Base-by-base conservation (phyloP, 1,140 invertebrate genomes). In the Agraylea sexmaculata region DNA sequence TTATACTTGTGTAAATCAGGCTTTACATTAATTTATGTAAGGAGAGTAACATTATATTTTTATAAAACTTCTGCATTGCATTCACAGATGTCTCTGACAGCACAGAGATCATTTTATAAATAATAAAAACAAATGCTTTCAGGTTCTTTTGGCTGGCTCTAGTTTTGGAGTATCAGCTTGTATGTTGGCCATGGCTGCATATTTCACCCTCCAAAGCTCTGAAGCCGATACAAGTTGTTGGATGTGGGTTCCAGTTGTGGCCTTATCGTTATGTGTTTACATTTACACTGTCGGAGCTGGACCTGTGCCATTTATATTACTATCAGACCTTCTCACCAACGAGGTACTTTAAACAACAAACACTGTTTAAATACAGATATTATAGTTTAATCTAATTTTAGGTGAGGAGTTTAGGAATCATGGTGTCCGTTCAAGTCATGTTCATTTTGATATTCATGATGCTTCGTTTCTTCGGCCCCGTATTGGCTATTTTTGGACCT, bases 371-470 rank as follows among this genome's bases (percentile, higher is more conserved):
- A 32, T 39, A 7, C 6, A n/a, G n/a, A 8, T 8, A 27, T 27
- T 8, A 27, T n/a, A 27, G 12, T 32, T 32, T n/a, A 7, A 10
- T 30, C 12, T 39, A 30, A 12, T 48, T 33, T 0, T 53, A 65
- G 62, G 61, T 65, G 2, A 60, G 62, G 52, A 53, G 51, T 23
- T 13, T 60, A 17, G 61, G 58, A 0, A 57, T 57, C 5, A 58
- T 55, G 50, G 11, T 63, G 0, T 48, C 62, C 2, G 50, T 64
- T 31, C 55, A 61, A 37, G 55, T 54, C 53, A 55, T 64, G 12
- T 63, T 59, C 60, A 50, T 62, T 20, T 46, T 59, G 2, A 63
- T 59, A 45, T 64, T 64, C 47, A 16, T 57, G 23, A 41, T 61
- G 5, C 44, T 66, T 0, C 57, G 42, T 0, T 32, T 63, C 0